Base-by-base conservation (phyloP, 2,113 vertebrate genomes). In the Pollachius pollachius region DNA sequence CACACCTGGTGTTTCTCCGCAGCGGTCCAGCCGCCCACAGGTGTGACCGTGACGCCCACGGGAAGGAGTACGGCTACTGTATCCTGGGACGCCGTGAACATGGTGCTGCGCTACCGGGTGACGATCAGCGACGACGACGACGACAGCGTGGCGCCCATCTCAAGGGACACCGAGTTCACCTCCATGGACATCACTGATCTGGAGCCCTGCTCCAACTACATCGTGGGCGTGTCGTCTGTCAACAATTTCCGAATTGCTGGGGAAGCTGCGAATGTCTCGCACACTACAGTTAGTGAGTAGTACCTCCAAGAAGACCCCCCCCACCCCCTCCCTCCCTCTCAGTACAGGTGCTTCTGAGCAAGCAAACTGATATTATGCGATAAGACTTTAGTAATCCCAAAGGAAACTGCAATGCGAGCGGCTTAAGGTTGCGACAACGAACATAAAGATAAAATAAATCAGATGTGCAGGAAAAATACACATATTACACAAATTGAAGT, bases 21-120 rank as follows among this genome's bases (percentile, higher is more conserved):
- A 94, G 93, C 94, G 90, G 72, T 92, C 60, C 85, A 83, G 71
- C 91, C 93, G 6, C 93, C 93, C 25, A 72, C 61, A n/a, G 62
- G 62, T 6, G 79, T 92, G 52, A 69, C 5, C 4, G 7, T 89
- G 0, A 64, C 9, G 1, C 0, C 60, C 9, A 78, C 83, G 18
- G 84, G 72, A n/a, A 67, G 7, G 27, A 91, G 17, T 70, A 67
- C 79, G 6, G 88, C 77, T 34, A 73, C 0, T 3, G 75, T 92
- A 15, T 64, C 69, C 2, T 94, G 93, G 93, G 41, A 48, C 4
- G 0, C 67, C 5, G 81, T 92, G 0, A 64, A 58, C 13, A 85
- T 80, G 30, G 91, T 92, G 17, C 71, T 94, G 52, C 52, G 78
- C 30, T 94, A 93, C 73, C 87, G 83, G 68, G 87, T 94, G 60